These are phyloP conservation scores for Xiphorhynchus erythropygius DNA, from an alignment of 2,797 vertebrate genomes.

Conservation along the genomic window DNA sequence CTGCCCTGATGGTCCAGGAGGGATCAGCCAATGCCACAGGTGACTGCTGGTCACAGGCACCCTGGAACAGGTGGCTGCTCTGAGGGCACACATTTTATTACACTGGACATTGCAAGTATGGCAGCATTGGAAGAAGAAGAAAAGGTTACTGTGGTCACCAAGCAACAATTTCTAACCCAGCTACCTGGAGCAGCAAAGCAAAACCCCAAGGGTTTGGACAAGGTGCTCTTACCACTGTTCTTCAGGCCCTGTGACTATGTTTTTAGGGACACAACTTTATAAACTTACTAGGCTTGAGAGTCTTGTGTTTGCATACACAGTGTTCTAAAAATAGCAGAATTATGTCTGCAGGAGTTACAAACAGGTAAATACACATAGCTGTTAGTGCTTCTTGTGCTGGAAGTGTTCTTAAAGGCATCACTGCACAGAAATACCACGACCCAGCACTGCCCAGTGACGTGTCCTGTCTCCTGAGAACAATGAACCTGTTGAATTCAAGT, in stretches of 20 bases:
- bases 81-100: neutral
- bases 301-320: neutral
- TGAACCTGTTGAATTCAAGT: neutral
- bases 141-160: neutral
- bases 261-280: neutral
- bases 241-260: neutral
- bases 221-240: neutral
- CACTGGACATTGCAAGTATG: neutral
- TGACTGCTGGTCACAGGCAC: neutral
- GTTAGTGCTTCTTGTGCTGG: neutral
- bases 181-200: neutral
- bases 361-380: neutral
- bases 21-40: neutral
- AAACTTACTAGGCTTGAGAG: neutral
- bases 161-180: neutral
- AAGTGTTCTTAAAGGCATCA: neutral
- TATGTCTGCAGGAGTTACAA: neutral
- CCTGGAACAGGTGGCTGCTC: neutral
- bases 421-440: neutral
- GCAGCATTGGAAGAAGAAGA: neutral
- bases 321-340: neutral
- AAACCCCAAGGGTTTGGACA: neutral
- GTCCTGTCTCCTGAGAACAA: neutral
- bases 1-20: accelerated
- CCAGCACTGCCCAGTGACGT: neutral